phyloP scores from a whole-genome alignment of 2,113 vertebrate species.

The Rafetus swinhoei region DNA sequence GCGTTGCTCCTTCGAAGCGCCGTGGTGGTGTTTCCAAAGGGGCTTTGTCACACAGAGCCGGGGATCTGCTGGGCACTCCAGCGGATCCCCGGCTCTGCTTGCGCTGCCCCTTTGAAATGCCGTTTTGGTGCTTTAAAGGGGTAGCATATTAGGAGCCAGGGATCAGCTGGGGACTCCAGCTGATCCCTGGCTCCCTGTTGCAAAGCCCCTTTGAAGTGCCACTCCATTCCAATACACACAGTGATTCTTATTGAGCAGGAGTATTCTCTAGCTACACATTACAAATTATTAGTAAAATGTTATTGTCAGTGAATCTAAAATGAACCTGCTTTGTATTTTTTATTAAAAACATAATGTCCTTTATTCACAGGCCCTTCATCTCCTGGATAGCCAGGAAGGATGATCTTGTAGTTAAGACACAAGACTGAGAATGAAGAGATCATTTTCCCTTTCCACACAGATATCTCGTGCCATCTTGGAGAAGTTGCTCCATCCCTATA shows the following conservation, averaged over 20 bases:
- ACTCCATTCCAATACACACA: not conserved
- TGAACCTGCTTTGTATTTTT: not conserved
- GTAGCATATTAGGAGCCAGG: too few species aligned
- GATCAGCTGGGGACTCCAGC: too few species aligned
- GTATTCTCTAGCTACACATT: not conserved
- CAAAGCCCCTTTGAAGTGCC: too few species aligned
- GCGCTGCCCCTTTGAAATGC: too few species aligned
- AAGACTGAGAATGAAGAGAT: not conserved
- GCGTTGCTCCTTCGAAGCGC: too few species aligned
- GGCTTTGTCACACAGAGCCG: too few species aligned
- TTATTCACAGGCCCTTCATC: not conserved
- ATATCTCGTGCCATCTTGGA: too few species aligned
- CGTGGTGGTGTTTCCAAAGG: too few species aligned
- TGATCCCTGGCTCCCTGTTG: too few species aligned
- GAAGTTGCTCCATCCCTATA: not conserved
- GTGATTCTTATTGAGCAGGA: not conserved
- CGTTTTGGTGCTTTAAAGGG: too few species aligned
- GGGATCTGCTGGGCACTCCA: too few species aligned
- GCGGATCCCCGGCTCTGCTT: too few species aligned
- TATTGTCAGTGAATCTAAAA: not conserved
- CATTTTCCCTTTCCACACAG: not conserved
- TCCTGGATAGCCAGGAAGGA: fast-evolving
- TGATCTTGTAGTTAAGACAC: not conserved
- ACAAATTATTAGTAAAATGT: not conserved
- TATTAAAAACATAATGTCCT: not conserved